Base-by-base conservation (phyloP, 2,888 invertebrate genomes). In the Hartigia nigra region DNA sequence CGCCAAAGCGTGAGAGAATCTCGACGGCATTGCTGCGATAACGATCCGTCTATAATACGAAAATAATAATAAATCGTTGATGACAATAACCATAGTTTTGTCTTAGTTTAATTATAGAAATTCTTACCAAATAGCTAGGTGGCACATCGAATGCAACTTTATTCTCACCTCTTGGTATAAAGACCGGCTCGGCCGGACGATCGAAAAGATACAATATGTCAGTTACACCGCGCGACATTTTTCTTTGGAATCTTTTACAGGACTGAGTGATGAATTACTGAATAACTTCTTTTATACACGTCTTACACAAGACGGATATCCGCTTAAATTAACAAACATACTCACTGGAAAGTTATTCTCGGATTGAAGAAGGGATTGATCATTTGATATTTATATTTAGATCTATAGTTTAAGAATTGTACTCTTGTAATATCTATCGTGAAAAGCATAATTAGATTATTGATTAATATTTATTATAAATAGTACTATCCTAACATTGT, bases 151-250 rank as follows among this genome's bases (percentile, higher is more conserved):
- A 79, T 14, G 55, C 34, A 34, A 74, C 39, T 34, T 31, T 69
- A 9, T 77, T 55, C 23, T 79, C 70, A 37, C 77, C 79, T 34
- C 77, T 35, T 69, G 39, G 9, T 2, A 77, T 69, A 14, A 79
- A 77, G 32, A 79, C 31, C 14, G 79, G 79, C 35, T 77, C 77
- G 1, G 70, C 39, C 12, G 77, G 77, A 32, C 77, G 74, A 70
- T 79, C 79, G 34, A 31, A 79, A 11, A 79, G 79, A 37, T 74
- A 77, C 79, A 79, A 35, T n/a, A 79, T 12, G n/a, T 81, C 79
- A n/a, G 79, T 32, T 34, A 75, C 37, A 14, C 74, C 74, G 4
- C 69, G 70, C 35, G 79, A 77, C 79, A 79, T 79, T 72, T 34
- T 74, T 14, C 34, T 12, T 32, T 14, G 36, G 35, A 35, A 75